Base-by-base conservation (phyloP, 2,113 vertebrate species). In the Puma concolor region DNA sequence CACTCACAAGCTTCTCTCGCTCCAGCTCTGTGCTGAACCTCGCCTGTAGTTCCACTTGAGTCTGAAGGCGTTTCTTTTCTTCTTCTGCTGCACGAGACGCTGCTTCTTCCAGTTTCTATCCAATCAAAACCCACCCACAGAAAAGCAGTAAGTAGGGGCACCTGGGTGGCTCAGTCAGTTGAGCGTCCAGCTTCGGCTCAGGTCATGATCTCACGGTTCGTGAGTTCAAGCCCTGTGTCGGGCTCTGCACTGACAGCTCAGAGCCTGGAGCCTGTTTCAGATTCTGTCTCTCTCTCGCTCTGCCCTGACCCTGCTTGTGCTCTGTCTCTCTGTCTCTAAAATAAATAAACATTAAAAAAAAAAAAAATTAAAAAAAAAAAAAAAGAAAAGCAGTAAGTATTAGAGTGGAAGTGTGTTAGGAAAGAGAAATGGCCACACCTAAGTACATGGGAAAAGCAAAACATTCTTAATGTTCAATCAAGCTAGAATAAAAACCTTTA, bases 21-120 rank as follows among this genome's bases (percentile, higher is more conserved):
- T 99, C 99, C 98, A 99, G 99, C 97, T 99, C 99, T 31, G 98
- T 96, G 97, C 97, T 99, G 99, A 99, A 99, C 41, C 99, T 99
- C 97, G 99, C 99, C 98, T 99, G 99, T 4, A 99, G 98, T n/a
- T 99, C 99, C 4, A 99, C 99, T 89, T 99, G 99, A 54, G 99
- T 99, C 98, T 99, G 99, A 83, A 99, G 99, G 17, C 99, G 99
- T 88, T 99, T 99, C 96, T 98, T 98, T 95, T 99, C 99, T 98
- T 99, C 99, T 91, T 99, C 99, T 23, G 99, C 99, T 36, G 99
- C 99, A 0, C 99, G 99, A 79, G 99, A 98, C 7, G 99, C 99
- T 5, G 99, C 99, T 94, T 99, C 99, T 97, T 99, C 99, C 98
- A 99, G 98, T 99, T 99, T 99, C 99, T 99, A 98, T 38, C 88